Conservation (phyloP, 2,113 vertebrate species). For the Pachyramphus minor region DNA sequence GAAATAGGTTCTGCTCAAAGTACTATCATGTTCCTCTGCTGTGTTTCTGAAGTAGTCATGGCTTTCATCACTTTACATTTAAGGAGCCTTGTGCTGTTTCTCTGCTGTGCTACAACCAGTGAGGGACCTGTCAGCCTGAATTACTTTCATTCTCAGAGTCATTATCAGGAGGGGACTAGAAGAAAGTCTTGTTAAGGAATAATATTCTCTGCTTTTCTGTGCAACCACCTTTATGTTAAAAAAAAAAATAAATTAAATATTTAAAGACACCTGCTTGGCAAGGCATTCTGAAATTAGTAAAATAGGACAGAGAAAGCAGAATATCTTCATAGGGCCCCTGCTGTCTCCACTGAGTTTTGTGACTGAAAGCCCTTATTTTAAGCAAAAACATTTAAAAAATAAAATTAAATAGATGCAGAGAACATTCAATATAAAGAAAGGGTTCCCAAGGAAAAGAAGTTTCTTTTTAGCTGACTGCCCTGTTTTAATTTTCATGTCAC, state of each 20-base stretch:
- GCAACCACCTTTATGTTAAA: not conserved
- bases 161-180: not conserved
- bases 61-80: not conserved
- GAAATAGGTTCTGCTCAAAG: not conserved
- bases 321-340: not conserved
- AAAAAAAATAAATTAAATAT: not conserved
- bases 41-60: not conserved
- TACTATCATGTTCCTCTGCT: not conserved
- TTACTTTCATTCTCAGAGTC: not conserved
- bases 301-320: not conserved
- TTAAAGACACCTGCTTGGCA: not conserved
- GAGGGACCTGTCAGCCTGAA: not conserved
- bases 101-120: not conserved
- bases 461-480: not conserved
- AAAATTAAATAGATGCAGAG: not conserved
- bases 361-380: not conserved
- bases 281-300: not conserved
- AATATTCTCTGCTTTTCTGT: not conserved
- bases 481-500: fast-evolving
- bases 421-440: not conserved
- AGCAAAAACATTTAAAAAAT: not conserved
- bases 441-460: not conserved
- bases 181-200: not conserved
- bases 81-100: not conserved
- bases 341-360: not conserved